Evolutionary conservation across 2,888 invertebrate genomes (phyloP).

Genomic region (Hanleya hanleyi): DNA sequence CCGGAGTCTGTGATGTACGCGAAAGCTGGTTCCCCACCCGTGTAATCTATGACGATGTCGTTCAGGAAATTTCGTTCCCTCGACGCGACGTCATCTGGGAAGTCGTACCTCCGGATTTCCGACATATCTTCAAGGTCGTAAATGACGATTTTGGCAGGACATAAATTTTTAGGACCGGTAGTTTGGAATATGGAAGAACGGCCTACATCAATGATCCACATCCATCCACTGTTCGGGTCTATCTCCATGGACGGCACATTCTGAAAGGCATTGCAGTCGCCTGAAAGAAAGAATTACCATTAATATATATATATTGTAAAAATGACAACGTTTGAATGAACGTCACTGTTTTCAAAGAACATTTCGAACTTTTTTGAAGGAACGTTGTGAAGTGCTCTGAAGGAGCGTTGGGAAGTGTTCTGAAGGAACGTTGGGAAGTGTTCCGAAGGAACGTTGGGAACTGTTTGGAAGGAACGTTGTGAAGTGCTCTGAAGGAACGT

Average conservation of each 20-base stretch:
- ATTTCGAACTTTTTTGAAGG: no score
- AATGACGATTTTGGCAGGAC: slow-evolving; percentile 57
- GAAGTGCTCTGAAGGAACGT: no score
- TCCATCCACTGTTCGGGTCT: slow-evolving; percentile 54
- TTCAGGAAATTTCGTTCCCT: slow-evolving; percentile 49
- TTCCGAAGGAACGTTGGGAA: no score
- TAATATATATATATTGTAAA: no score
- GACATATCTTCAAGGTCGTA: slow-evolving; percentile 46
- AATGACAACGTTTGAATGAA: no score
- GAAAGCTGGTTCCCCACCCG: slow-evolving; percentile 46
- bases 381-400: no score
- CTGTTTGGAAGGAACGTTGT: no score
- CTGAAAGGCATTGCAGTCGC: slow-evolving; percentile 47
- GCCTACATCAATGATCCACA: slow-evolving; percentile 62
- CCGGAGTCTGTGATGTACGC: slow-evolving; percentile 55
- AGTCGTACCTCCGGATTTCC: slow-evolving; percentile 43
- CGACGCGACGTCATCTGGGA: slow-evolving; percentile 48
- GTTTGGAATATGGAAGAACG: slow-evolving; percentile 17
- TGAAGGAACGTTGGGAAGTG: no score
- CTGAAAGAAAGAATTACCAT: not conserved
- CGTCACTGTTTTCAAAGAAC: no score
- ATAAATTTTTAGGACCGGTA: slow-evolving; percentile 32
- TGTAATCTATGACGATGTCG: slow-evolving; percentile 58
- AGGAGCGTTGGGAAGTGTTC: no score
- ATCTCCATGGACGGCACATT: slow-evolving; percentile 61